phyloP scores from a whole-genome alignment of 2,797 vertebrate genomes.

The Alfaro cultratus region DNA sequence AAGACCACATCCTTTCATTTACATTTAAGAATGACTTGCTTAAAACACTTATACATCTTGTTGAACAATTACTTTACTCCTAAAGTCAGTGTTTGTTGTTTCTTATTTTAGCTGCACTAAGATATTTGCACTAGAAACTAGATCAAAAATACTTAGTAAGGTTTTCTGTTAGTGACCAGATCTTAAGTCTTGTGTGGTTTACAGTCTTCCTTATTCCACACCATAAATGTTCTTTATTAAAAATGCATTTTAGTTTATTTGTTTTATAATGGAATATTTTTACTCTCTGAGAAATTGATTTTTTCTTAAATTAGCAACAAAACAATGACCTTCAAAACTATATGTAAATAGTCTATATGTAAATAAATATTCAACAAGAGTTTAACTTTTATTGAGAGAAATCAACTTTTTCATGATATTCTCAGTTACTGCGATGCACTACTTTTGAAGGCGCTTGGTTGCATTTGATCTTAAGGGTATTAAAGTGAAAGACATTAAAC shows the following conservation, averaged over 20 bases:
- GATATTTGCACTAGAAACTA: too few species aligned
- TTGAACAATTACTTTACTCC: too few species aligned
- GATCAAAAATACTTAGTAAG: neutral
- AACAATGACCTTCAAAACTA: neutral
- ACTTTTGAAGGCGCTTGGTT: neutral
- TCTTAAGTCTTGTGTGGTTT: neutral
- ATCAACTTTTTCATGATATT: neutral
- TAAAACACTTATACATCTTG: too few species aligned
- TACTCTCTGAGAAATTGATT: neutral
- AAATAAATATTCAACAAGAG: neutral
- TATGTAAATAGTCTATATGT: neutral
- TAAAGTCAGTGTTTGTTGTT: neutral
- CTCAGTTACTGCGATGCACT: neutral
- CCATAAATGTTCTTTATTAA: neutral
- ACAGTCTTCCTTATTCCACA: neutral
- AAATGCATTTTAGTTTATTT: neutral
- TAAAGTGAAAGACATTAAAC: neutral
- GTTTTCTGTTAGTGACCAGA: neutral
- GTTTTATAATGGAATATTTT: neutral
- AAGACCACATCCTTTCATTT: constrained; percentile 11
- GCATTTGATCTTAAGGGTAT: neutral
- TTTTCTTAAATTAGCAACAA: neutral
- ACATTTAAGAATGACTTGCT: too few species aligned
- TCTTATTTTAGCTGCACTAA: neutral
- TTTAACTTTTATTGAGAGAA: neutral